Base-by-base conservation (phyloP, 1,140 invertebrate genomes). In the Stegodyphus dumicola region DNA sequence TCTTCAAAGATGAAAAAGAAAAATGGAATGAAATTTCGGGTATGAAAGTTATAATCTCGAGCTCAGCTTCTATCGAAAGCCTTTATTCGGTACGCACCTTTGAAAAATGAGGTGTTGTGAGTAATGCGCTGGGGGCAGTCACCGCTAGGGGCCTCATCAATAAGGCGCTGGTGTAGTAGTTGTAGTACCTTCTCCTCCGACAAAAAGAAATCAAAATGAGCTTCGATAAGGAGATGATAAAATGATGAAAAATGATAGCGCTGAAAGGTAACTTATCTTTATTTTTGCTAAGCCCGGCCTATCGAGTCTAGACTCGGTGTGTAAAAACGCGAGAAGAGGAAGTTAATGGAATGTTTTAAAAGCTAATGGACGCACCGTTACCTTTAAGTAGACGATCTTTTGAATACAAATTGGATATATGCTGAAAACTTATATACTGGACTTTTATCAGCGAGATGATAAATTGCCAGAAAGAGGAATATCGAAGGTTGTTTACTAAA, bases 181-280 rank as follows among this genome's bases (percentile, higher is more conserved):
- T 33, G 33, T 33, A 33, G 33, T 33, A 33, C 33, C 33, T 33
- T 33, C 33, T 33, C 33, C 33, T 33, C 33, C 33, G 33, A 33
- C 33, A 33, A 33, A 33, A 33, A 33, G 33, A 33, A 33, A 33
- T 33, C 33, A 33, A 33, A 33, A 33, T 33, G 33, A 33, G 33
- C 64, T 48, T 49, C 49, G 51, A 78, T 78, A 69, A 33, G 64
- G 77, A 48, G 77, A 78, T 78, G 77, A 78, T 78, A 69, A 78
- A 78, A 78, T 78, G 77, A 78, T 78, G 77, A 78, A 78, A 78
- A 69, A 78, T 78, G 77, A 78, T 78, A 78, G 48, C 65, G 17
- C 9, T 65, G 77, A 67, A 78, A 78, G 77, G 65, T 78, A 17
- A 78, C 64, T 53, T 51, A 78, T 78, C 65, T 78, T 78, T 60